Evolutionary conservation across 2,888 invertebrate genomes (phyloP).

Genomic region (Lumbricus terrestris): DNA sequence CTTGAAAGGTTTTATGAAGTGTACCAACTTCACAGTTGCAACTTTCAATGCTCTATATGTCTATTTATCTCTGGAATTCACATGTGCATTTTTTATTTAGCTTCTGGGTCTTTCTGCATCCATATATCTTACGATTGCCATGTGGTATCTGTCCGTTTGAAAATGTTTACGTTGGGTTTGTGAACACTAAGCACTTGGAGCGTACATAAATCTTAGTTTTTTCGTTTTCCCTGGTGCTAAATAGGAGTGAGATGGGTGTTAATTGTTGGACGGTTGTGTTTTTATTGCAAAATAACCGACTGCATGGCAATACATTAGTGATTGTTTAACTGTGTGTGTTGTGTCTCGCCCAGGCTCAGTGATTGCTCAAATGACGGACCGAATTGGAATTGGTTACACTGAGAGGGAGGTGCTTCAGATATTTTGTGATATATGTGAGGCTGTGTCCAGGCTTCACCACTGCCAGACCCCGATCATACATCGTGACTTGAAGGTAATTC

Average conservation of each 20-base stretch:
- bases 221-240: neutral
- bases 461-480: slow-evolving; percentile 90
- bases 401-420: slow-evolving; percentile 73
- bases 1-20: neutral
- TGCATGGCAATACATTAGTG: neutral
- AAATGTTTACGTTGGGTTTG: neutral
- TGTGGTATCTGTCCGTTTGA: neutral
- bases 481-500: slow-evolving; percentile 78
- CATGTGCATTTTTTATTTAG: neutral
- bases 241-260: too few species aligned
- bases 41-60: neutral
- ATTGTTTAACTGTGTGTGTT: neutral
- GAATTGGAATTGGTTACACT: slow-evolving; percentile 58
- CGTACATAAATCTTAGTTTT: neutral
- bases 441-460: slow-evolving; percentile 84
- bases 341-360: slow-evolving; percentile 67
- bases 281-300: neutral
- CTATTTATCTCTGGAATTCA: neutral
- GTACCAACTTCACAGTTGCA: neutral
- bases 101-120: neutral
- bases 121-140: neutral
- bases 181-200: neutral
- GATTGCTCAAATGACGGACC: slow-evolving; percentile 80
- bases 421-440: slow-evolving; percentile 88
- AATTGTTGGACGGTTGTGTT: neutral